Base-by-base conservation (phyloP, 1,140 invertebrate genomes). In the Drosophila busckii region DNA sequence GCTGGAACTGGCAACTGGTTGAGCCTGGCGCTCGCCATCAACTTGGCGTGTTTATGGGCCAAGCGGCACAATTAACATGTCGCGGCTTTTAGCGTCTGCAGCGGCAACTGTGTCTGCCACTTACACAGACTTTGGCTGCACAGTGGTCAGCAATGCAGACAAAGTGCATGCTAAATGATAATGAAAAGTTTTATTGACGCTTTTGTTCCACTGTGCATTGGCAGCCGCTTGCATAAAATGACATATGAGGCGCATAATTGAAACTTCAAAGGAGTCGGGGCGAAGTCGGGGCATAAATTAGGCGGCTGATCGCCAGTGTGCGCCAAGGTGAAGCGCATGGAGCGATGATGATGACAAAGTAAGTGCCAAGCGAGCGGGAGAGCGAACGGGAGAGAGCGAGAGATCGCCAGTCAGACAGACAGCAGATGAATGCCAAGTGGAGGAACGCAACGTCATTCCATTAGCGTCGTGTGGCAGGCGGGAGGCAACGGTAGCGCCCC, bases 171-270 rank as follows among this genome's bases (percentile, higher is more conserved):
- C n/a, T n/a, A n/a, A n/a, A n/a, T n/a, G n/a, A n/a, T n/a, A n/a
- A n/a, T n/a, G n/a, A n/a, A n/a, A n/a, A n/a, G n/a, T n/a, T n/a
- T n/a, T n/a, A n/a, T n/a, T n/a, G n/a, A n/a, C n/a, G n/a, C n/a
- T n/a, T n/a, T n/a, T n/a, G n/a, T n/a, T n/a, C n/a, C n/a, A n/a
- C n/a, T n/a, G n/a, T n/a, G n/a, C 35, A 20, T 7, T 9, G 16
- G 2, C 32, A n/a, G 8, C 32, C 67, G 59, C 55, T 69, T 75
- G 69, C 75, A 82, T 76, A 82, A 75, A 82, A 84, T 84, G 80
- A 84, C 80, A 84, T 84, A 84, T 84, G 80, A 84, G 71, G 65
- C 80, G 64, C 78, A 84, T 84, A 84, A 84, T 84, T 84, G 80
- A 84, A 84, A 84, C 80, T 84, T 84, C 80, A 84, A 84, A 84